phyloP scores from a whole-genome alignment of 2,888 invertebrate species.

The Nymphalis c-album region DNA sequence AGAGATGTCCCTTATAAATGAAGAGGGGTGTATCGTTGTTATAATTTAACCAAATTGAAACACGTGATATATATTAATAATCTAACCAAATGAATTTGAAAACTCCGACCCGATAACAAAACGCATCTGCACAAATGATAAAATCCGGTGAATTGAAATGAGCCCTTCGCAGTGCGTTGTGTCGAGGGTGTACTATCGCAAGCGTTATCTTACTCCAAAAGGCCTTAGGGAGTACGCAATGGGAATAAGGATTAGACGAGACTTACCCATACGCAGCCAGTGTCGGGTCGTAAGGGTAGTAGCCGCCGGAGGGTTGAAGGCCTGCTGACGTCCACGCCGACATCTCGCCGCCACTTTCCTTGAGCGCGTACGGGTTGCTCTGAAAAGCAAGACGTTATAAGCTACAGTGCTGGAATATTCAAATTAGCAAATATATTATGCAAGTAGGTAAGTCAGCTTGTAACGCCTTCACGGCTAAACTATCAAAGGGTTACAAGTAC shows the following conservation, averaged over 20 bases:
- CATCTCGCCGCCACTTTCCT: slow-evolving; percentile 93
- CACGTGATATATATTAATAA: slow-evolving; percentile 8
- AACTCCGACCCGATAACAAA: slow-evolving; percentile 58
- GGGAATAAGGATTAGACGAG: slow-evolving; percentile 33
- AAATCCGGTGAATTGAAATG: slow-evolving; percentile 63
- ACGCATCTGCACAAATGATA: slow-evolving; percentile 63
- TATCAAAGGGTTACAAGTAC: too few relatives aligned
- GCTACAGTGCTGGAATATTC: neutral
- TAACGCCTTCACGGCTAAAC: too few relatives aligned
- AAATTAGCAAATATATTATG: neutral
- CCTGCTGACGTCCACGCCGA: slow-evolving; percentile 95
- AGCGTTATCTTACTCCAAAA: slow-evolving; percentile 60
- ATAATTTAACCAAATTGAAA: slow-evolving; percentile 3
- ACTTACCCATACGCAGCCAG: slow-evolving; percentile 96
- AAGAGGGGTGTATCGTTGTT: neutral
- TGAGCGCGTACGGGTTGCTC: slow-evolving; percentile 95
- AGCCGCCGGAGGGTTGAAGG: slow-evolving; percentile 93
- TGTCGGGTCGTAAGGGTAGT: slow-evolving; percentile 96
- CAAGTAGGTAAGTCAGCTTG: too few relatives aligned
- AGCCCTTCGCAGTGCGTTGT: slow-evolving; percentile 78
- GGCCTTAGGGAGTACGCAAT: slow-evolving; percentile 11
- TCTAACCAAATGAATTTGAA: slow-evolving; percentile 32
- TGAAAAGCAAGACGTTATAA: slow-evolving; percentile 76
- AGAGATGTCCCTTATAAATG: neutral
- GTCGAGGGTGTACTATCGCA: slow-evolving; percentile 44